A percentile compares a stretch with the other conserved stretches of the same genome.
Evolutionary conservation across 2,888 invertebrate species (phyloP).

Genomic region (Keiferia lycopersicella): DNA sequence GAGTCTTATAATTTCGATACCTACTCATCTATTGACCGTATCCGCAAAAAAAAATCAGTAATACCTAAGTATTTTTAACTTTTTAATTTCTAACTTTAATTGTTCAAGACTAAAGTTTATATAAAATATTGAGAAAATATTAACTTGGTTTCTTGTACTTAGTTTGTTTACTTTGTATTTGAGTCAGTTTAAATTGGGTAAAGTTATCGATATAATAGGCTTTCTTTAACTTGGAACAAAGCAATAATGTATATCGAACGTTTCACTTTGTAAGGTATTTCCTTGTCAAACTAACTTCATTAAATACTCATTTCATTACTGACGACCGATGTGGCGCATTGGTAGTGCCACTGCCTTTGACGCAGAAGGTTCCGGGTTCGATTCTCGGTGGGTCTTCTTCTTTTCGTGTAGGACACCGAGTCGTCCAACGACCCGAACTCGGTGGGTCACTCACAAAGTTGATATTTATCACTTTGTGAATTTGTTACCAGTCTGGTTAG

Average conservation of each 20-base stretch:
- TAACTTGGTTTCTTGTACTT: background rate
- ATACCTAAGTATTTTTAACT: background rate
- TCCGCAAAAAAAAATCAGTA: no score
- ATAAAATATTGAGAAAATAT: background rate
- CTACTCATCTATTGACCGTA: no score
- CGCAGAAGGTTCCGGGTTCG: no score
- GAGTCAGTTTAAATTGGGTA: constrained; percentile 3
- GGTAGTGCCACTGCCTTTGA: no score
- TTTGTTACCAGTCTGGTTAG: no score
- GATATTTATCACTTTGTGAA: no score
- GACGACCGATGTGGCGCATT: no score
- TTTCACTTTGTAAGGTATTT: background rate
- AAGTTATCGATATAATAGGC: constrained; percentile 1
- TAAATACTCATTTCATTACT: background rate
- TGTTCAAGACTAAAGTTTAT: background rate
- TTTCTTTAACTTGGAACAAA: background rate
- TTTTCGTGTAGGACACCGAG: no score
- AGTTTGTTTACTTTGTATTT: background rate
- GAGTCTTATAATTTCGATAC: no score
- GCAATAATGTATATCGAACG: background rate
- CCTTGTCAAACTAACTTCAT: background rate
- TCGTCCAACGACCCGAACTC: no score
- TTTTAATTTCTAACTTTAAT: background rate
- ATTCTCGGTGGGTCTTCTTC: no score
- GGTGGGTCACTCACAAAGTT: no score